These are phyloP conservation scores for Cyprinella venusta DNA, from an alignment of 2,797 vertebrate genomes.

Conservation along the genomic window DNA sequence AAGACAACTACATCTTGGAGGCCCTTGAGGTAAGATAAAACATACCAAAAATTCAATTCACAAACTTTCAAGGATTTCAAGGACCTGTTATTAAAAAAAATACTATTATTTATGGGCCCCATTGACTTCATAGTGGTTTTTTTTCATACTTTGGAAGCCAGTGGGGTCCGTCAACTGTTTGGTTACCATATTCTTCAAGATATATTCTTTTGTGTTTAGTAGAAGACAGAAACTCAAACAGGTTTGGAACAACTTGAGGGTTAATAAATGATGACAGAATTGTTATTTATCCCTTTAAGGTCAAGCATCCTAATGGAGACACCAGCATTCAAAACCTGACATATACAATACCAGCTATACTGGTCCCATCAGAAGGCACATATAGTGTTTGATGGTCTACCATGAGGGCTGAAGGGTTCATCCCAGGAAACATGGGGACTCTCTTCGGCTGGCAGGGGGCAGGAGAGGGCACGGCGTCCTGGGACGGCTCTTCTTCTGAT, in stretches of 20 bases:
- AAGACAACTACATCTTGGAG: too few species aligned
- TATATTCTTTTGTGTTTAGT: neutral
- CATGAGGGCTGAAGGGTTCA: conserved; percentile 82
- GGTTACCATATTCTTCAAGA: neutral
- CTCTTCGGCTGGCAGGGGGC: conserved; percentile 71
- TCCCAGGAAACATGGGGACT: conserved; percentile 81
- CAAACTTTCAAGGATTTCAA: too few species aligned
- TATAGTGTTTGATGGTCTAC: conserved; percentile 68
- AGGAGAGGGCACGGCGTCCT: conserved; percentile 38
- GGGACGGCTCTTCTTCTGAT: conserved; percentile 69
- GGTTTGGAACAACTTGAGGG: neutral
- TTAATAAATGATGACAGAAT: neutral
- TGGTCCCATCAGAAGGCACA: neutral
- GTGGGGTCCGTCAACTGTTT: too few species aligned
- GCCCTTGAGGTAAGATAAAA: too few species aligned
- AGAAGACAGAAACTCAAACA: neutral
- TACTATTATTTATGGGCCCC: too few species aligned
- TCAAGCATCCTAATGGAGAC: neutral
- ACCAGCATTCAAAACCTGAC: neutral
- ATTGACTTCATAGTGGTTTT: too few species aligned
- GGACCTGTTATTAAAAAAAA: too few species aligned
- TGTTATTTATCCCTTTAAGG: neutral
- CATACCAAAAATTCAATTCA: too few species aligned
- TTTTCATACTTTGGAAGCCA: too few species aligned
- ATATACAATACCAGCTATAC: neutral